Conservation (phyloP, 2,797 vertebrate species). For the Characodon lateralis region DNA sequence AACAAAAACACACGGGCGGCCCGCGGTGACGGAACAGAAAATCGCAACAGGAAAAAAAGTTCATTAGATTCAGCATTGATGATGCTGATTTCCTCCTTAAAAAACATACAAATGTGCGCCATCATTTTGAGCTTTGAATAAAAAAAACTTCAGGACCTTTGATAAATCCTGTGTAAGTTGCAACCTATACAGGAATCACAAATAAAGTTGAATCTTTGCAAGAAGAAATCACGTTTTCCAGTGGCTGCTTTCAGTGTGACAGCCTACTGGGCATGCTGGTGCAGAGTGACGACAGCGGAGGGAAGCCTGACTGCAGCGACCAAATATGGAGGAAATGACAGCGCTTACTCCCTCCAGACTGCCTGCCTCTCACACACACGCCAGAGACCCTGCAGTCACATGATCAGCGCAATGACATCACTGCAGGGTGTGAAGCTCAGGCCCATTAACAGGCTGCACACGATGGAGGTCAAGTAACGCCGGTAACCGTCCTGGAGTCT, state of each 20-base stretch:
- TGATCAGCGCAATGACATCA: conserved; percentile 52
- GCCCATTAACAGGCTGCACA: neutral
- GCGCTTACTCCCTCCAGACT: neutral
- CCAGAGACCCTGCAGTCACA: conserved; percentile 37
- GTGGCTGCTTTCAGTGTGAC: neutral
- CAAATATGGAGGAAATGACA: conserved; percentile 73
- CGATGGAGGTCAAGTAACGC: conserved; percentile 2
- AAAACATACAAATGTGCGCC: too few species aligned
- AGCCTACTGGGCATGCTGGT: neutral
- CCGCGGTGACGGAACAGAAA: neutral
- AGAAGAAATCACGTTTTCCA: neutral
- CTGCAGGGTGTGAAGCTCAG: conserved; percentile 33
- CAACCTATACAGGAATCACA: neutral
- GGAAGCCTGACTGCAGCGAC: conserved; percentile 49
- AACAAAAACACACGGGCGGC: neutral
- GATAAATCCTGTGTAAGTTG: neutral
- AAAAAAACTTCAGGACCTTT: neutral
- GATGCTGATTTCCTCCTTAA: too few species aligned
- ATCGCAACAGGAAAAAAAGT: neutral
- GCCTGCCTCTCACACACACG: conserved; percentile 4
- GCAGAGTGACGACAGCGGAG: conserved; percentile 29
- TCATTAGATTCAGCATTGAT: neutral
- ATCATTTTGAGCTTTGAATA: neutral
- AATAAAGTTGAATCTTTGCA: neutral
- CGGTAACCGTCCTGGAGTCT: neutral